A percentile compares a stretch with the other conserved stretches of the same genome.
These are phyloP conservation scores for Alloplasta piceator DNA, from an alignment of 2,888 invertebrate species.

Conservation along the genomic window DNA sequence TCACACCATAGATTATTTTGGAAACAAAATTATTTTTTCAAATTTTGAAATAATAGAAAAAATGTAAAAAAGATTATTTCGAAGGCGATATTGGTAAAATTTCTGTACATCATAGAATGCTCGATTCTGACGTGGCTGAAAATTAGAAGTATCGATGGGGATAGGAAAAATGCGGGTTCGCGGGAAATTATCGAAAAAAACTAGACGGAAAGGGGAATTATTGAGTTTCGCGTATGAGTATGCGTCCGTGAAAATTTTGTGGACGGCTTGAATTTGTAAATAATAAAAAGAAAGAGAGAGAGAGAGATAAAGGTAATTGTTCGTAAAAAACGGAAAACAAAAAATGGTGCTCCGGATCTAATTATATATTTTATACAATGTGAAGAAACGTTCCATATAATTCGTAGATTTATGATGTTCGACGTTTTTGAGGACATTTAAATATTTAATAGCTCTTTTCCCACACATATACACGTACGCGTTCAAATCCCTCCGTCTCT, in stretches of 20 bases:
- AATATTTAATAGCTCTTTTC: conserved; percentile 64
- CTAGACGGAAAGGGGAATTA: conserved; percentile 12
- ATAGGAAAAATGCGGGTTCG: conserved; percentile 16
- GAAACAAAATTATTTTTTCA: no score
- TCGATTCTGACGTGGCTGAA: no score
- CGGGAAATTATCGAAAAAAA: conserved; percentile 1
- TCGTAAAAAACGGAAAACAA: conserved; percentile 57
- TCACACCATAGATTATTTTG: no score
- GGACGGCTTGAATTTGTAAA: conserved; percentile 53
- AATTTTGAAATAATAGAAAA: background rate
- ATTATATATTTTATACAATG: conserved; percentile 72
- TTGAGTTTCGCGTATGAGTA: conserved; percentile 46
- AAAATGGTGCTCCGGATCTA: conserved; percentile 78
- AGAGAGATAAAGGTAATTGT: conserved; percentile 51
- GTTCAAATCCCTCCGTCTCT: conserved; percentile 66
- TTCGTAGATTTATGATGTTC: conserved; percentile 76
- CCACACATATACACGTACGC: conserved; percentile 39
- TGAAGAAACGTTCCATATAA: conserved; percentile 78
- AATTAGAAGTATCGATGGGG: background rate
- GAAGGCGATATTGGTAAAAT: no score
- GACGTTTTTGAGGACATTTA: conserved; percentile 75
- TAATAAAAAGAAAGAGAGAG: conserved; percentile 42
- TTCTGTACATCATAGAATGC: no score
- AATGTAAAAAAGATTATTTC: background rate
- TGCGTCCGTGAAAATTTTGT: conserved; percentile 25